Percentiles rank a stretch among this genome's conserved stretches.
Evolutionary conservation across 1,140 invertebrate genomes (phyloP).

Genomic region (Platyura marginata): DNA sequence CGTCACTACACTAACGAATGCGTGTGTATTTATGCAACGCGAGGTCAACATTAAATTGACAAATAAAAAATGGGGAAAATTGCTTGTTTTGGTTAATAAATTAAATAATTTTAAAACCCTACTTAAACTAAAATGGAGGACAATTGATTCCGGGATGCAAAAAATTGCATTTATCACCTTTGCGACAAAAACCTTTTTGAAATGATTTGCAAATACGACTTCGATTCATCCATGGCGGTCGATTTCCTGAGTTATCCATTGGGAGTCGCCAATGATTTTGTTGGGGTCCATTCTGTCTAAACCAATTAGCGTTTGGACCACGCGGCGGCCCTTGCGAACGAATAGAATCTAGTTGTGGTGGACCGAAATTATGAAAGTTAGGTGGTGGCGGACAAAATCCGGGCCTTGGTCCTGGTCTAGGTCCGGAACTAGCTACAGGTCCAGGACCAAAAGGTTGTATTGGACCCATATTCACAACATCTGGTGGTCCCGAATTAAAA

Average conservation of each 20-base stretch:
- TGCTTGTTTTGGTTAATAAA: no score
- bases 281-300: conserved; percentile 29
- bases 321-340: conserved; percentile 27
- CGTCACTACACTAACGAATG: no score
- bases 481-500: background rate
- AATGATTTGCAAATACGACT: conserved; percentile 50
- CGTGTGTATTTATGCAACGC: no score
- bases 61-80: no score
- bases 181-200: conserved; percentile 53
- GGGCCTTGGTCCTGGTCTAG: conserved; percentile 5
- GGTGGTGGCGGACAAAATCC: conserved; percentile 8
- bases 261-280: conserved; percentile 23
- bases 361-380: conserved; percentile 12
- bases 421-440: background rate
- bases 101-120: no score
- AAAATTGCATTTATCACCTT: conserved; percentile 58
- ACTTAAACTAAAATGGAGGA: conserved; percentile 15
- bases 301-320: conserved; percentile 28
- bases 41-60: no score
- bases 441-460: no score
- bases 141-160: conserved; percentile 52
- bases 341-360: conserved; percentile 19
- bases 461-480: background rate
- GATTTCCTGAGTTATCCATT: conserved; percentile 25
- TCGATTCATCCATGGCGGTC: conserved; percentile 23